phyloP scores from a whole-genome alignment of 2,888 invertebrate species.

The Gymnocheta viridis region DNA sequence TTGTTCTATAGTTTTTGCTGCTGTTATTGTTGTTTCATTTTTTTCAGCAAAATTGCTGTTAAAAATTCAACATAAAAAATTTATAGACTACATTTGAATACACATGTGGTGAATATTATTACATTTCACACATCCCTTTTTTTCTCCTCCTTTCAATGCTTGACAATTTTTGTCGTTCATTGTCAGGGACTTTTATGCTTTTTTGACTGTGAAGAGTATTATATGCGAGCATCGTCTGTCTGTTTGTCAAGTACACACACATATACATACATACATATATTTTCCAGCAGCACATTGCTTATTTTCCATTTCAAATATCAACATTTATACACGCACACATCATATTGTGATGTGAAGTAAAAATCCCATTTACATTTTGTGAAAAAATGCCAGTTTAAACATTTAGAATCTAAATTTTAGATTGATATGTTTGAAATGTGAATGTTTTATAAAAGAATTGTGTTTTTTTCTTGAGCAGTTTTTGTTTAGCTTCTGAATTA shows the following conservation, averaged over 20 bases:
- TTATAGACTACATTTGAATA: slow-evolving; percentile 7
- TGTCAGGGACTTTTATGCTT: neutral
- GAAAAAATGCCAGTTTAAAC: neutral
- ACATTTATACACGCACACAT: slow-evolving; percentile 27
- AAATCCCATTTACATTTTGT: slow-evolving; percentile 1
- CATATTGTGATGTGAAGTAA: slow-evolving; percentile 10
- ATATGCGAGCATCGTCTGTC: neutral
- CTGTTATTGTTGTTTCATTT: neutral
- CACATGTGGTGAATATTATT: slow-evolving; percentile 27
- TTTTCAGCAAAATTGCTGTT: neutral
- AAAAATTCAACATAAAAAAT: neutral
- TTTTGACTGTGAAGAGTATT: neutral
- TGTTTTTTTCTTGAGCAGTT: neutral
- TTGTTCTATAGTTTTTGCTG: neutral
- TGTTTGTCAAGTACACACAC: neutral
- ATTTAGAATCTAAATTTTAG: too few relatives aligned
- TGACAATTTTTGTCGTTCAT: slow-evolving; percentile 30
- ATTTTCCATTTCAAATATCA: slow-evolving; percentile 10
- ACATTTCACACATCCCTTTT: slow-evolving; percentile 26
- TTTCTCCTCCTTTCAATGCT: neutral
- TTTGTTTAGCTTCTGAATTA: neutral
- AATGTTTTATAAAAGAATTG: neutral
- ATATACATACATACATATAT: neutral
- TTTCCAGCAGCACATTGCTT: slow-evolving; percentile 23
- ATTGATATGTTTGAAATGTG: slow-evolving; percentile 32